These are phyloP conservation scores for Danio kyathit DNA, from an alignment of 2,797 vertebrate species.

Conservation along the genomic window DNA sequence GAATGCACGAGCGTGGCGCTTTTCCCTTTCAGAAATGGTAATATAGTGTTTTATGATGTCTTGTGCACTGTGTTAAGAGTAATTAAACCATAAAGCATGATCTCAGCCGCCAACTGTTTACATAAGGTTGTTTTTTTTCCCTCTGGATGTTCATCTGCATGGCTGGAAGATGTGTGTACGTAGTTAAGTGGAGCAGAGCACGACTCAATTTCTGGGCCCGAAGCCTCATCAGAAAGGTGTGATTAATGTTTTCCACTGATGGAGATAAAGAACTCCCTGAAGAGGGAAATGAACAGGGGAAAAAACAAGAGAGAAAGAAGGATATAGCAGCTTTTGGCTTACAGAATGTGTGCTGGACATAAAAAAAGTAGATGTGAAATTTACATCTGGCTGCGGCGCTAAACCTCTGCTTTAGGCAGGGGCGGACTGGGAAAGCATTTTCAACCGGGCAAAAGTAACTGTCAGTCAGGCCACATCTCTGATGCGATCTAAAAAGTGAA, in stretches of 20 bases:
- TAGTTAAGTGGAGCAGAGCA: slow-evolving; percentile 42
- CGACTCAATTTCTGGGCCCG: slow-evolving; percentile 59
- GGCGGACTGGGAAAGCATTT: too few relatives aligned
- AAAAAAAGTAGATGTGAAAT: slow-evolving; percentile 61
- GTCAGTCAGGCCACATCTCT: too few relatives aligned
- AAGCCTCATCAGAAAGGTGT: slow-evolving; percentile 68
- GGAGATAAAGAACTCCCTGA: slow-evolving; percentile 61
- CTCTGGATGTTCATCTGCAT: neutral
- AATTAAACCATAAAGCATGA: slow-evolving; percentile 52
- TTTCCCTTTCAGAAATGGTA: slow-evolving; percentile 30
- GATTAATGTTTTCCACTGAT: slow-evolving; percentile 75
- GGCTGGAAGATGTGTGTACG: slow-evolving; percentile 25
- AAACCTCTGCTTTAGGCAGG: slow-evolving; percentile 66
- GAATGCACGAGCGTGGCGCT: neutral
- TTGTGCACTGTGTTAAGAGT: slow-evolving; percentile 44
- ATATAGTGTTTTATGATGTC: slow-evolving; percentile 47
- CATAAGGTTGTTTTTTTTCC: slow-evolving; percentile 28
- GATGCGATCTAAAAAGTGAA: too few relatives aligned
- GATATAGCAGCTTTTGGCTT: slow-evolving; percentile 56
- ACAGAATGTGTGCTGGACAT: slow-evolving; percentile 63
- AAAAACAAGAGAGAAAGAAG: slow-evolving; percentile 12
- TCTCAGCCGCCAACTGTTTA: slow-evolving; percentile 38
- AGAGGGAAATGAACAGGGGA: slow-evolving; percentile 38
- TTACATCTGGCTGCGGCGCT: slow-evolving; percentile 50
- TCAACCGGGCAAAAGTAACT: too few relatives aligned